Percentiles rank a stretch among this genome's conserved stretches.
These are phyloP conservation scores for Actenoides hombroni DNA, from an alignment of 2,113 vertebrate species.

Conservation along the genomic window DNA sequence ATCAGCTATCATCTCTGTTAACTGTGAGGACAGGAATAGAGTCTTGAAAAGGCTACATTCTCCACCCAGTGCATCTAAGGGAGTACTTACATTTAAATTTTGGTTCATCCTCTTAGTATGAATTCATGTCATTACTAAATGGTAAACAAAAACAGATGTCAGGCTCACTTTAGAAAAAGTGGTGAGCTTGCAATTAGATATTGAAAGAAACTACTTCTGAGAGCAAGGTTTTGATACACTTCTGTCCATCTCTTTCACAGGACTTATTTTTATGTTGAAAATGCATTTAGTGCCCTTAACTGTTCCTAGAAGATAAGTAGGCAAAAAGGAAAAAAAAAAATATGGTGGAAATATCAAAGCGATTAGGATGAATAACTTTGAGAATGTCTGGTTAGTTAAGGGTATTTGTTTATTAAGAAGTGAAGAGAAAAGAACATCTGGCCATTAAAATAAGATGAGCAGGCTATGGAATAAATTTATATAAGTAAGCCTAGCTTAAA, in stretches of 20 bases:
- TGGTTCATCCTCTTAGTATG: conserved; percentile 24
- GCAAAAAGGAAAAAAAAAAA: background rate
- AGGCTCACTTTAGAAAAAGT: conserved; percentile 30
- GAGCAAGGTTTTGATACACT: background rate
- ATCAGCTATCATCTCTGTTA: background rate
- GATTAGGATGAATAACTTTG: background rate
- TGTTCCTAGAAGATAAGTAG: background rate
- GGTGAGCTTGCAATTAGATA: conserved; percentile 36
- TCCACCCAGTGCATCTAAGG: conserved; percentile 26
- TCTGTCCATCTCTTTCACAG: background rate
- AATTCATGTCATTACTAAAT: conserved; percentile 56
- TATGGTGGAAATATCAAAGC: background rate
- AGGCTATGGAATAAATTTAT: conserved; percentile 59
- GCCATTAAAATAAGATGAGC: conserved; percentile 59
- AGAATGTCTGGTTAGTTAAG: conserved; percentile 29
- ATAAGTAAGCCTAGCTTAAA: conserved; percentile 55
- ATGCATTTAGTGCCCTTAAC: background rate
- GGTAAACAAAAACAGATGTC: conserved; percentile 64
- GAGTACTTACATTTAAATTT: conserved; percentile 45
- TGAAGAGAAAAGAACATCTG: conserved; percentile 64
- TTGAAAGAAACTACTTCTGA: background rate
- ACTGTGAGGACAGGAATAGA: background rate
- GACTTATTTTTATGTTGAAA: background rate
- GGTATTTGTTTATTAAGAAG: conserved; percentile 51
- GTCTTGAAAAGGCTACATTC: background rate